Percentiles rank a stretch among this genome's conserved stretches.
phyloP scores from a whole-genome alignment of 2,113 vertebrate species.

The Paracyprichromis sp. region DNA sequence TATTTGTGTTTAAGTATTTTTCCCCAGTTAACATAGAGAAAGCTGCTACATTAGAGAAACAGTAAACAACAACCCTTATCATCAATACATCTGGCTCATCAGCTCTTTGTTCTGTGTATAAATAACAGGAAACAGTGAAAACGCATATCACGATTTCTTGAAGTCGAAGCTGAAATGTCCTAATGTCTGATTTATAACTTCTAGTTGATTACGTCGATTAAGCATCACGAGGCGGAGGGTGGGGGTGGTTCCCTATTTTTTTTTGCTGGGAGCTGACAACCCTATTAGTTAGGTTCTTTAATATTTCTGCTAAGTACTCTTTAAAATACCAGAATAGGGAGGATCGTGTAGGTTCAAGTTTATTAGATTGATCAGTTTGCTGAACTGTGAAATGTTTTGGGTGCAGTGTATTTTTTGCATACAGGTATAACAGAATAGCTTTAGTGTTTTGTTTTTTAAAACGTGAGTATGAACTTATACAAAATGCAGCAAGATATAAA shows the following conservation, averaged over 20 bases:
- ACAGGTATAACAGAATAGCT: background rate
- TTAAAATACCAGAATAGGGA: background rate
- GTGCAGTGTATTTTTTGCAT: background rate
- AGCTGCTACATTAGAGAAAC: background rate
- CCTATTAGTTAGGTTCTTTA: background rate
- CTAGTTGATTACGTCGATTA: background rate
- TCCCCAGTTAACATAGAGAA: background rate
- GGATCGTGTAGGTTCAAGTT: background rate
- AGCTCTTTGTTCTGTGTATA: background rate
- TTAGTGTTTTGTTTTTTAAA: background rate
- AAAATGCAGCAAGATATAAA: background rate
- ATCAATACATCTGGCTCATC: background rate
- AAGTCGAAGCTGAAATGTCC: background rate
- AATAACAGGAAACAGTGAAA: background rate
- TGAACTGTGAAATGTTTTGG: background rate
- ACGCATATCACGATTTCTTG: background rate
- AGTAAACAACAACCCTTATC: background rate
- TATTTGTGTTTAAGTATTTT: background rate
- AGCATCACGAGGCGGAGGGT: background rate
- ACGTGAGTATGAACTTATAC: background rate
- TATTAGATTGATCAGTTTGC: background rate
- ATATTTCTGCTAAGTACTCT: background rate
- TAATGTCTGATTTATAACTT: background rate
- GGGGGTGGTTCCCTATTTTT: background rate
- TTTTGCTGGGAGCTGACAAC: background rate